Evolutionary conservation across 2,797 vertebrate species (phyloP), one percentile per base, ranked within the genome.

Genomic region (Hafferia zeledoni): DNA sequence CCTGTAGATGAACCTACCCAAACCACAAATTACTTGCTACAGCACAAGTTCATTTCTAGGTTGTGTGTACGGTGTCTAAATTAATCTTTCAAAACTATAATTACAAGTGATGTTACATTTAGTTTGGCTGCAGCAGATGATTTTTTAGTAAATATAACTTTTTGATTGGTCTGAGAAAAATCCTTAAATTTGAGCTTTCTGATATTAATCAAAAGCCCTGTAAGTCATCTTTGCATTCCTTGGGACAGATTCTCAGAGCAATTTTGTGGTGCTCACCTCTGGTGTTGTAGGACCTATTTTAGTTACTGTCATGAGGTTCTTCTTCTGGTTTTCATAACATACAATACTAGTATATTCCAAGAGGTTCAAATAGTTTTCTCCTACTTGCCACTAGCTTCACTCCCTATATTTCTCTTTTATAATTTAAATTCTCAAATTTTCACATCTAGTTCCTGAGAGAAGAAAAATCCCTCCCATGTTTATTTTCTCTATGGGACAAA

Each of bases 71-170:
- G 88, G 24, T 68, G 82, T 72, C 63, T 93, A 81, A 97, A 96
- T 96, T 83, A 89, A 91, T 90, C 70, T 96, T 96, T 95, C 94
- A 83, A 94, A 72, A n/a, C 25, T 80, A 55, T 96, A 96, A 90
- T 95, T 97, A 87, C 63, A 93, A 71, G 63, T 93, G 87, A 93
- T 74, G 65, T 79, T 96, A 87, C 82, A 83, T 96, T 96, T 87
- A 95, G 86, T 95, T 96, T 96, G 77, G 47, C 53, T 96, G 47
- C 72, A 92, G 86, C 70, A 85, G 85, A 94, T 96, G 76, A 96
- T 91, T 94, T 84, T 20, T 81, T 92, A 88, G 50, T 94, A 97
- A 96, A 97, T 92, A 63, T 33, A 71, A 88, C 60, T 83, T 78
- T 83, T 89, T 79, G 44, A 78, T 83, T 78, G 90, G 68, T 84